Conservation (phyloP, 2,113 vertebrate genomes). For the Coregonus clupeaformis region DNA sequence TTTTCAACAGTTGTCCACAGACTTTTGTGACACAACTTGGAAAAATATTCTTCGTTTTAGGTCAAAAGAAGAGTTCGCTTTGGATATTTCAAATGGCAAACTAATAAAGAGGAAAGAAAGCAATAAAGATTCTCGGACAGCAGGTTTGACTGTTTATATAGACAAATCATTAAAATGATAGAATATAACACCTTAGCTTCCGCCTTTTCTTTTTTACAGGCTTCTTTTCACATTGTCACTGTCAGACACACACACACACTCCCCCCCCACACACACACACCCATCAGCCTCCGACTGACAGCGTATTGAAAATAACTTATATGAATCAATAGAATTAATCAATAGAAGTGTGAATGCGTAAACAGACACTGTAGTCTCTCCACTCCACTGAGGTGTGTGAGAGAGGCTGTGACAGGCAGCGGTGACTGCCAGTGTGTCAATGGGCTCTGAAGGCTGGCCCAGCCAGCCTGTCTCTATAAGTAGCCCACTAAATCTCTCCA, state of each 20-base stretch:
- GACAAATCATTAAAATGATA: constrained; percentile 77
- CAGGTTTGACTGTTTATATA: constrained; percentile 75
- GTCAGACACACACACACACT: not conserved
- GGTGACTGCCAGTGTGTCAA: not conserved
- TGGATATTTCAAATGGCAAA: constrained; percentile 75
- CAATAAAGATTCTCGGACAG: constrained; percentile 71
- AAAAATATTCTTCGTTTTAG: constrained; percentile 71
- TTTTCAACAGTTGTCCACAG: constrained; percentile 23
- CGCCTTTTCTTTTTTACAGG: not conserved
- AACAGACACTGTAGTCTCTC: not conserved
- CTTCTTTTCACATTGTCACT: not conserved
- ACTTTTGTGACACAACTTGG: constrained; percentile 40
- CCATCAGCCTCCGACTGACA: not conserved
- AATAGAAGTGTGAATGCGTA: constrained; percentile 35
- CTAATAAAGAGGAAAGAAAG: constrained; percentile 74
- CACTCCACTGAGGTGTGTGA: not conserved
- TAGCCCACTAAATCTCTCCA: not conserved
- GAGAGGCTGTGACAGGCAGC: not conserved
- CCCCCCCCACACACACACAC: constrained; percentile 12
- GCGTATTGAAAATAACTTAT: constrained; percentile 28
- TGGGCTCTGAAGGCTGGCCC: not conserved
- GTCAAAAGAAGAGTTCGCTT: constrained; percentile 63
- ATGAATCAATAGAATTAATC: constrained; percentile 40
- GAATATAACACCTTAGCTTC: constrained; percentile 69
- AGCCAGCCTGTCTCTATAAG: not conserved